Conservation (phyloP, 2,797 vertebrate species). For the Rhabdomys pumilio region DNA sequence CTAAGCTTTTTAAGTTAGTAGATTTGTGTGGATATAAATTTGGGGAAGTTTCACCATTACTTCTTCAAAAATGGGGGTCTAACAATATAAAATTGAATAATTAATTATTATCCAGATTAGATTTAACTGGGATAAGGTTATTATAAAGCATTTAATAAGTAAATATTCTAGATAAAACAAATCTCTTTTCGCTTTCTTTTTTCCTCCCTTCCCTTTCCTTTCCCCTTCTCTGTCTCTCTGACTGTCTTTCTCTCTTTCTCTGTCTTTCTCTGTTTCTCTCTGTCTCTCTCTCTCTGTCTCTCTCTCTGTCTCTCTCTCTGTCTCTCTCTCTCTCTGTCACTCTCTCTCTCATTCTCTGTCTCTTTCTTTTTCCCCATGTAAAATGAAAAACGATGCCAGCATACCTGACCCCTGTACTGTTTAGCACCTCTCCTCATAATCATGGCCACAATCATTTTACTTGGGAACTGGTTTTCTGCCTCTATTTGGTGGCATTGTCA, state of each 20-base stretch:
- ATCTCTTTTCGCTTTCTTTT: neutral
- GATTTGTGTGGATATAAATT: neutral
- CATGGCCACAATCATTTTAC: neutral
- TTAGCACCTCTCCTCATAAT: neutral
- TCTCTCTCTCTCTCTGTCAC: too few relatives aligned
- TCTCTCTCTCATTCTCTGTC: neutral
- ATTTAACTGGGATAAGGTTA: conserved; percentile 10
- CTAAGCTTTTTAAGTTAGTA: neutral
- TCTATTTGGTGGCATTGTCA: neutral
- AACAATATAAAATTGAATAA: neutral
- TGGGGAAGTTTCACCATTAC: neutral
- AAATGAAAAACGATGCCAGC: neutral
- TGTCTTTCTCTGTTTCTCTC: neutral
- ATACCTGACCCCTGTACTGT: neutral
- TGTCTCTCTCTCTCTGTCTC: neutral
- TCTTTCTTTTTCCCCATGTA: neutral
- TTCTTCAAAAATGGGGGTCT: neutral
- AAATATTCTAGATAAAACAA: conserved; percentile 23
- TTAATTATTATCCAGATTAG: neutral
- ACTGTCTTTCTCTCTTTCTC: neutral
- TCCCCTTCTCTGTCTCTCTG: neutral
- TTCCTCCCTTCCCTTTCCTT: too few relatives aligned
- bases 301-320: neutral
- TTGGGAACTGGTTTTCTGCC: neutral
- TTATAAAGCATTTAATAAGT: neutral